These are phyloP conservation scores for Himantopus leucocephalus DNA, from an alignment of 2,113 vertebrate species.

Conservation along the genomic window DNA sequence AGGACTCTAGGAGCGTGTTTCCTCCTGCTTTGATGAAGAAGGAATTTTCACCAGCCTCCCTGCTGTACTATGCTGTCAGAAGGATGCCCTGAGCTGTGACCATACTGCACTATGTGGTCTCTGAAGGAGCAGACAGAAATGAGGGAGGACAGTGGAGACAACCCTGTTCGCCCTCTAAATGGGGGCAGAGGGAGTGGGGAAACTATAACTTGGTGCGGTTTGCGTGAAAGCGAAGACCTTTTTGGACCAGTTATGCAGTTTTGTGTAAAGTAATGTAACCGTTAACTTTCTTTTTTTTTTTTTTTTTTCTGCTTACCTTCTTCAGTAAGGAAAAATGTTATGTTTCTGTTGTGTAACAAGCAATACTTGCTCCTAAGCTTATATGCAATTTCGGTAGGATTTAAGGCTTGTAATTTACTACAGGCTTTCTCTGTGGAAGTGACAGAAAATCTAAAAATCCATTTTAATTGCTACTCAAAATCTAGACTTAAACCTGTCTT, in stretches of 20 bases:
- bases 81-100: neutral
- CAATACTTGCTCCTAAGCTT: neutral
- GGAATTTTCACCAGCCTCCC: neutral
- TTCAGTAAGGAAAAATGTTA: neutral
- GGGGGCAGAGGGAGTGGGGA: neutral
- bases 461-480: neutral
- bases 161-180: fast-evolving
- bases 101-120: neutral
- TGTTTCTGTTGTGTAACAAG: neutral
- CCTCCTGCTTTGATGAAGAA: neutral
- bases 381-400: neutral
- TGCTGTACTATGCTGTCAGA: neutral
- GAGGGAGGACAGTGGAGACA: neutral
- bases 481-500: neutral
- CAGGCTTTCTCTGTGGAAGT: neutral
- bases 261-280: neutral
- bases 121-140: neutral
- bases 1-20: neutral
- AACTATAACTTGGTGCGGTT: neutral
- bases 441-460: neutral
- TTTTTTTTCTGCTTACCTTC: neutral
- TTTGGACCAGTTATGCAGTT: neutral
- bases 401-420: neutral
- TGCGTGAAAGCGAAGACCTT: neutral
- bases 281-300: neutral